Evolutionary conservation across 2,113 vertebrate genomes (phyloP).

Genomic region (Gopherus flavomarginatus): DNA sequence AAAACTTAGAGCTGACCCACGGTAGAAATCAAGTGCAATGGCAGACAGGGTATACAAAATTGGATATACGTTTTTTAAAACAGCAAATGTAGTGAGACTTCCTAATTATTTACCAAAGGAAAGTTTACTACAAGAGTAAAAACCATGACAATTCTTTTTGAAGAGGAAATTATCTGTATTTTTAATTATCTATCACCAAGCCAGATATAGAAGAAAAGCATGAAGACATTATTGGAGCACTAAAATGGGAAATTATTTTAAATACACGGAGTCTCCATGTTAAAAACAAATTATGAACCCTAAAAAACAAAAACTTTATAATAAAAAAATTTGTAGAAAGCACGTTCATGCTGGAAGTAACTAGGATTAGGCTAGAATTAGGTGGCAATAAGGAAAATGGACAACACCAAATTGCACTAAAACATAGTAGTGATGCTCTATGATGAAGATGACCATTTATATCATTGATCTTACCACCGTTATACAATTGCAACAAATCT

Average conservation of each 20-base stretch:
- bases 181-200: not conserved
- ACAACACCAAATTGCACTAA: not conserved
- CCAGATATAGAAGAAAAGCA: not conserved
- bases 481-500: too few relatives aligned
- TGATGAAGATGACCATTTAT: too few relatives aligned
- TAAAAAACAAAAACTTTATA: not conserved
- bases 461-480: too few relatives aligned
- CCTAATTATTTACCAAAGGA: not conserved
- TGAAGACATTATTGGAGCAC: not conserved
- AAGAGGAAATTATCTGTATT: not conserved
- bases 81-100: not conserved
- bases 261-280: not conserved
- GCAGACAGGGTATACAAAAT: not conserved
- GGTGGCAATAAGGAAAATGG: not conserved
- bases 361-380: not conserved
- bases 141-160: not conserved
- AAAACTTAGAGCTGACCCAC: not conserved
- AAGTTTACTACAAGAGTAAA: not conserved
- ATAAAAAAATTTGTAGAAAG: not conserved
- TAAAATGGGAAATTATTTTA: not conserved
- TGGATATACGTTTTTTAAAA: not conserved
- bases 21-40: not conserved
- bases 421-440: too few relatives aligned
- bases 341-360: not conserved
- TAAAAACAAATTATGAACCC: not conserved